Base-by-base conservation (phyloP, 2,888 invertebrate species). In the Xylota segnis region DNA sequence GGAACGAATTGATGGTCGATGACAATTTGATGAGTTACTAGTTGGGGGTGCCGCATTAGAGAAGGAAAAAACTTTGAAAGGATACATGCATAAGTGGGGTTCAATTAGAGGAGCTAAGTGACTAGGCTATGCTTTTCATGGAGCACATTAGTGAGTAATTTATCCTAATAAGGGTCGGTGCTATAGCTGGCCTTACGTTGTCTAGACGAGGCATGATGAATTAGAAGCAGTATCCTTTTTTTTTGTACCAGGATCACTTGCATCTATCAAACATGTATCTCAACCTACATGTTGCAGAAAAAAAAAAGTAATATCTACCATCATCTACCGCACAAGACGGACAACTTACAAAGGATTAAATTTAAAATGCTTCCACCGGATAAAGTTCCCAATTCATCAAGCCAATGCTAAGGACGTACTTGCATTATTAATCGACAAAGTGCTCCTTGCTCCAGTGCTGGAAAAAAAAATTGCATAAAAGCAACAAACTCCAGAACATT, bases 1-100 rank as follows among this genome's bases (percentile, higher is more conserved):
- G 59, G 56, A 68, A 50, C 52, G 56, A 72, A 72, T 83, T 78
- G 72, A 61, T 72, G 61, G 59, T n/a, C 18, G 66, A 77, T 66
- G 72, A 65, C 71, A 61, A 47, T 66, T 83, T 74, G 61, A 74
- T 68, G 14, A 37, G 23, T 23, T 23, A 3, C 3, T 23, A 23
- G 23, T 23, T 23, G 23, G 23, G 23, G 23, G 23, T 23, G 23
- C 23, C 23, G 23, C 54, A 50, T 12, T 16, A 54, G 3, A 4
- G 4, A 16, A 37, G 59, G 29, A 23, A 10, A 43, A 74, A 54
- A 40, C 27, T 68, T 68, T 23, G 32, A 40, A 50, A 45, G 23
- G n/a, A n/a, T 23, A 23, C 23, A n/a, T 37, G 23, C 45, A 27
- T 76, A 58, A 76, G 66, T 58, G 50, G 23, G 58, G 29, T 59